Base-by-base conservation (phyloP, 2,113 vertebrate genomes). In the Hypomesus transpacificus region DNA sequence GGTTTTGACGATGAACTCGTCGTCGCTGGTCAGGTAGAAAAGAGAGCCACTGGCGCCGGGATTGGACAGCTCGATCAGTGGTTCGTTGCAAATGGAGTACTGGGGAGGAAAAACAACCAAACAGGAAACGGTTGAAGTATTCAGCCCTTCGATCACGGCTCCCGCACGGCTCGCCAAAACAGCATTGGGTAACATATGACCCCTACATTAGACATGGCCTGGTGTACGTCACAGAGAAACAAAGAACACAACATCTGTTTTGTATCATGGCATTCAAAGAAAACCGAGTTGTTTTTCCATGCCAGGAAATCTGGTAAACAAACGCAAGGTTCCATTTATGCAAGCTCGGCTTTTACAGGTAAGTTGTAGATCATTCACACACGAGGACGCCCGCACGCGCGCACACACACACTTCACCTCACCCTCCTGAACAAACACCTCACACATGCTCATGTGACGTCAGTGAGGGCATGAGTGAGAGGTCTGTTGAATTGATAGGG, bases 1-100 rank as follows among this genome's bases (percentile, higher is more conserved):
- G n/a, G 97, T 98, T 93, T 98, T 98, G 87, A 98, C 95, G 87
- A 98, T 98, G 90, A 98, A 98, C 82, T 98, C 96, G 0, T 98
- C 97, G 78, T 95, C 97, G 22, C 96, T 97, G 81, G 97, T 98
- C 78, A 98, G 91, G 91, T 97, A 98, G 91, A 98, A 98, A 78
- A 98, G 92, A 5, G 96, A 98, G 18, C 97, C 94, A 57, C 97
- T 98, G 84, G 96, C 97, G 69, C 97, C 97, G 0, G 97, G 97
- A 83, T 98, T 98, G 74, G 93, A 93, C 80, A 98, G 87, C 87
- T 98, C 96, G 82, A 98, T 98, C 78, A 98, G 89, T 74, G 97
- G 96, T 66, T 98, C 95, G 54, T 94, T 95, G 86, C 96, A 98
- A 79, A 98, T 90, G 53, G 97, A 97, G 85, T 96, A 98, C 97